phyloP scores from a whole-genome alignment of 2,113 vertebrate species.

The Pluvialis apricaria region DNA sequence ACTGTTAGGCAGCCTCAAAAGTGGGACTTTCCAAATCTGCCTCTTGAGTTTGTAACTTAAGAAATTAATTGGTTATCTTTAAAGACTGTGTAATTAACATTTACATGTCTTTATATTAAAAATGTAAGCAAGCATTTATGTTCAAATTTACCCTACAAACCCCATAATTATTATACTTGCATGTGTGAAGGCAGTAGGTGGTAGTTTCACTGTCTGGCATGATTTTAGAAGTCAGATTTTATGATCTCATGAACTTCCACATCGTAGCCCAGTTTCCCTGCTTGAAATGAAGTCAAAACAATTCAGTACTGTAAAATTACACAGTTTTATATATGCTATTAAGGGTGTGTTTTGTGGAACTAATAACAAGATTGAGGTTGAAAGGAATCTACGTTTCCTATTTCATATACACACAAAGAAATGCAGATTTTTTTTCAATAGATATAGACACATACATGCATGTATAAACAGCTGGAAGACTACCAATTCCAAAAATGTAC shows the following conservation, averaged over 20 bases:
- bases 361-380: not conserved
- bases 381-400: not conserved
- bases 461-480: not conserved
- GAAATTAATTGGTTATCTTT: not conserved
- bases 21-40: not conserved
- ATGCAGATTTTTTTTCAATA: not conserved
- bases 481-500: not conserved
- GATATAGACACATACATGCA: not conserved
- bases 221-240: constrained; percentile 6
- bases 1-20: not conserved
- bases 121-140: not conserved
- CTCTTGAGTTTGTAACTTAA: not conserved
- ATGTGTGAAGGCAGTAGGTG: not conserved
- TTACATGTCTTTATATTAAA: not conserved
- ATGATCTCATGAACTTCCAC: constrained; percentile 23
- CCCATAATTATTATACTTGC: not conserved
- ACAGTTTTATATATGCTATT: not conserved
- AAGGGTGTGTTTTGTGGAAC: not conserved
- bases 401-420: not conserved
- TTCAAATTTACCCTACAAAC: not conserved
- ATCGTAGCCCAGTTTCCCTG: not conserved
- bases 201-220: not conserved
- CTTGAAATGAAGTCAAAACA: not conserved
- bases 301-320: not conserved
- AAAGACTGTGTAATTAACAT: not conserved